Evolutionary conservation across 1,140 invertebrate species (phyloP), one percentile per base, ranked within the genome.

Genomic region (Ectropis grisescens): DNA sequence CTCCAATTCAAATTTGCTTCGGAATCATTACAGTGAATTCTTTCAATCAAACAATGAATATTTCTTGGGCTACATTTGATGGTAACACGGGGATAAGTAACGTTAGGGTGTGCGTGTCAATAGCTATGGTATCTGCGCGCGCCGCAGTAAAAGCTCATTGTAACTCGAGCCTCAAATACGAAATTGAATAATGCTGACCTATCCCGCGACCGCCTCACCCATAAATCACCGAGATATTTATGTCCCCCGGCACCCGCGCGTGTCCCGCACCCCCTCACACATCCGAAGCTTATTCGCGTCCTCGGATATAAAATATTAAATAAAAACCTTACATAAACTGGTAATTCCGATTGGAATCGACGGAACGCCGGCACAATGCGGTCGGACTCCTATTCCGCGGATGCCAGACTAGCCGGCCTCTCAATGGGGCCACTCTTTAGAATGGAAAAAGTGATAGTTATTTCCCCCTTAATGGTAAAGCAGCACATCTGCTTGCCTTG

Each of bases 121-220:
- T 61, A 56, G 59, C 47, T 43, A 42, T 53, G 55, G 58, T 76
- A 78, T 80, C 75, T 66, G 66, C 53, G 50, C 66, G 64, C 62
- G 42, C 54, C 52, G 58, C 62, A 64, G 66, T 79, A 76, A 79
- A 72, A 79, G 64, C 74, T 79, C 62, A 79, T 81, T 79, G 76
- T 79, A 76, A 79, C 64, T 51, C 61, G 72, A 78, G 61, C 56
- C 59, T 79, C 74, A 72, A 81, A 81, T 78, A 81, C 70, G 72
- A 78, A 81, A 79, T 79, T 79, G 76, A 81, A 81, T 81, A 79
- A 81, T 81, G 69, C 71, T 81, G 74, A 81, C 76, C 76, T 81
- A 81, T 81, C 71, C 76, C 66, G 76, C 71, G 74, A 76, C 76
- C 76, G 68, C 71, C 64, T 67, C 54, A 58, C 41, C 59, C 71